Base-by-base conservation (phyloP, 1,140 invertebrate species). In the Pogonomyrmex barbatus region DNA sequence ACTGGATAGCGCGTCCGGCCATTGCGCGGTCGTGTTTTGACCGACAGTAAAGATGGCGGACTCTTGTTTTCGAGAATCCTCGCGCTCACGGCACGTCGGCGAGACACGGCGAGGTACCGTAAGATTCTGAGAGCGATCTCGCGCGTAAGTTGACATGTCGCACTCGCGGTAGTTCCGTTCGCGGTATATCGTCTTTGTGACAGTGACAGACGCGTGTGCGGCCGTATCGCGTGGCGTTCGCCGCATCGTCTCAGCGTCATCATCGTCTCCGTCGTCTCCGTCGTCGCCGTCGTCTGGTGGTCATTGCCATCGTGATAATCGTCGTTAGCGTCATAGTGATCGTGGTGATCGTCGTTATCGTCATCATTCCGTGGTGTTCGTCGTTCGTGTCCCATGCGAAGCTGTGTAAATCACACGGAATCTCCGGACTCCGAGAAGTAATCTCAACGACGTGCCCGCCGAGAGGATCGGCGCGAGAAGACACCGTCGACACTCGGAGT, bases 1-100 rank as follows among this genome's bases (percentile, higher is more conserved):
- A 24, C 4, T 17, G 39, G 67, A 42, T 50, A n/a, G 33, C 82
- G 79, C 71, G 89, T n/a, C 90, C 89, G 89, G 90, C 92, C 91
- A 92, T 92, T 92, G 92, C 90, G 92, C 91, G 92, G 82, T 91
- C 91, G 89, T 92, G 90, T 92, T 92, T 92, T 92, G 88, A 77
- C 88, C 73, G n/a, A 39, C 85, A 8, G 87, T 86, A 93, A 93
- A 93, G 88, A 93, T 93, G 93, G 93, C 92, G 89, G 91, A 92
- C 36, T 67, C 73, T 89, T 92, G 88, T 92, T 91, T 89, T 92
- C 79, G 88, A 88, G 88, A 91, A 88, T 50, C 84, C 75, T 89
- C 62, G 30, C 42, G 85, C n/a, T 70, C 33, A 45, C 81, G 39
- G 73, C 71, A 84, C 68, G 47, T 75, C 60, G 62, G 47, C 42